Conservation (phyloP, 2,113 vertebrate genomes). For the Eclectus roratus region DNA sequence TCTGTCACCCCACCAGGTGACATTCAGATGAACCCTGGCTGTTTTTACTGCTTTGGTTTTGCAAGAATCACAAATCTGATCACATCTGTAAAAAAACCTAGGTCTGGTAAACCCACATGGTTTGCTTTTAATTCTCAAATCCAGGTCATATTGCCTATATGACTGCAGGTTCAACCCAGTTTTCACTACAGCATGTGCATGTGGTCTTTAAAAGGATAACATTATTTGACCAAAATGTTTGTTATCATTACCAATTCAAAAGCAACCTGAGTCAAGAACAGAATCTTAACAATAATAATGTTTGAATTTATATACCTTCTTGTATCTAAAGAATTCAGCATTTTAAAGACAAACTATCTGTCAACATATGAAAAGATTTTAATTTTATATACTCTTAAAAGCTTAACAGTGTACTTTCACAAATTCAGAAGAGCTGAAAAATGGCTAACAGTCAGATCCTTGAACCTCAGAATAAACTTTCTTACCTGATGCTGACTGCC, state of each 20-base stretch:
- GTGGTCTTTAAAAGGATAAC: neutral
- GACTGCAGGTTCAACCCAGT: neutral
- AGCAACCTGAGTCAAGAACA: neutral
- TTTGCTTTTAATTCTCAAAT: conserved; percentile 32
- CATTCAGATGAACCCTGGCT: neutral
- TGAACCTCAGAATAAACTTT: conserved; percentile 26
- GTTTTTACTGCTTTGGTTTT: neutral
- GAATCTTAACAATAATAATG: neutral
- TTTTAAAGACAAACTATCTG: neutral
- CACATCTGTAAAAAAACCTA: neutral
- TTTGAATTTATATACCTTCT: neutral
- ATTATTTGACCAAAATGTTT: neutral
- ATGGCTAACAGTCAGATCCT: neutral
- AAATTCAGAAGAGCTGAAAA: neutral
- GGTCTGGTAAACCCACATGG: neutral
- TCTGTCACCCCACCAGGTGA: neutral
- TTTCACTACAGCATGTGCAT: neutral
- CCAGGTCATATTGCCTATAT: neutral
- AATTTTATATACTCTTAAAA: neutral
- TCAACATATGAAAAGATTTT: neutral
- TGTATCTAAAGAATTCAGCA: neutral
- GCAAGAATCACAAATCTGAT: conserved; percentile 9
- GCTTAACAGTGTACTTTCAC: neutral
- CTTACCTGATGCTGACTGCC: conserved; percentile 89
- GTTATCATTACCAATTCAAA: neutral